phyloP scores from a whole-genome alignment of 2,113 vertebrate genomes.

The Salvelinus fontinalis region DNA sequence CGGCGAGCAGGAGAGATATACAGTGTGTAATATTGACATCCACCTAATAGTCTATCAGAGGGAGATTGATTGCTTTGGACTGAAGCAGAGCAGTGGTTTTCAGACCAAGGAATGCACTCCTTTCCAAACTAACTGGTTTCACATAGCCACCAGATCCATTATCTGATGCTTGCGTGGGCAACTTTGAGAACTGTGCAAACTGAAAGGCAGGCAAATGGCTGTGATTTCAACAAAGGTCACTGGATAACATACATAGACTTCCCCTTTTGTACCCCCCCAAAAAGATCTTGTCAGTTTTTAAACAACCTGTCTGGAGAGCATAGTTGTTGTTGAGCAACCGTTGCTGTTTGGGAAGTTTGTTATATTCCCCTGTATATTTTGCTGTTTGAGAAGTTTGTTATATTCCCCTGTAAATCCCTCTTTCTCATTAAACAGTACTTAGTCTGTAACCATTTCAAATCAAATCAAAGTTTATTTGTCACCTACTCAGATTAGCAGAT shows the following conservation, averaged over 20 bases:
- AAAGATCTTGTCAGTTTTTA: too few relatives aligned
- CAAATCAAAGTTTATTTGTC: neutral
- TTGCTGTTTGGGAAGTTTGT: neutral
- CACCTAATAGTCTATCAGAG: constrained; percentile 19
- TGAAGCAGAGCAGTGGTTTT: neutral
- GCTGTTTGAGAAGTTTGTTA: too few relatives aligned
- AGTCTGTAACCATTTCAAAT: neutral
- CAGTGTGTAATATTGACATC: too few relatives aligned
- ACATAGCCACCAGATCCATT: neutral
- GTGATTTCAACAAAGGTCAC: neutral
- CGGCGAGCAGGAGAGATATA: neutral
- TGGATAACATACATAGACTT: neutral
- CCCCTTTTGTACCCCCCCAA: too few relatives aligned
- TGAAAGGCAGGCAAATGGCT: too few relatives aligned
- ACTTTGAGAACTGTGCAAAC: neutral
- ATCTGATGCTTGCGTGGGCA: neutral
- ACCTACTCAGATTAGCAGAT: too few relatives aligned
- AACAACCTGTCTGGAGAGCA: too few relatives aligned
- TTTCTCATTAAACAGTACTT: neutral
- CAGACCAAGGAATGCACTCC: neutral
- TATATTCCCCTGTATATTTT: neutral
- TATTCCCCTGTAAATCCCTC: neutral
- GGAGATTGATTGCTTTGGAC: too few relatives aligned
- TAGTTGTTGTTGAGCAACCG: neutral
- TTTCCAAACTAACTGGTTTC: neutral